Evolutionary conservation across 2,888 invertebrate genomes (phyloP).

Genomic region (Bhutanitis thaidina): DNA sequence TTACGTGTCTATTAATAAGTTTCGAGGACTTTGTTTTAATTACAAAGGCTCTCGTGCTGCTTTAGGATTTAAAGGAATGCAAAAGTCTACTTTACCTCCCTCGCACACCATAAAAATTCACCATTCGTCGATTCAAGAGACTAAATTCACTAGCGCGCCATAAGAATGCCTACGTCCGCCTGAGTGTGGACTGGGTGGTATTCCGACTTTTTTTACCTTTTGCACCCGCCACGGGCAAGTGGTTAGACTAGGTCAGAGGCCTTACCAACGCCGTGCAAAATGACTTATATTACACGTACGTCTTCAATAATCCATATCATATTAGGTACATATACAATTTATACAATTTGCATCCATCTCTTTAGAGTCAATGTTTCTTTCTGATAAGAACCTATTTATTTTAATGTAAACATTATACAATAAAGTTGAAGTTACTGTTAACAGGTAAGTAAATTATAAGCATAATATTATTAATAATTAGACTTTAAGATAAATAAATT

Average conservation of each 20-base stretch:
- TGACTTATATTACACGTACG: neutral
- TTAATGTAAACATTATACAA: no score
- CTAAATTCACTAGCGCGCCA: neutral
- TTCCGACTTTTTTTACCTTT: constrained; percentile 3
- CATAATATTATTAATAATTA: no score
- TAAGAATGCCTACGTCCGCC: constrained; percentile 4
- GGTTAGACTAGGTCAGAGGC: constrained; percentile 11
- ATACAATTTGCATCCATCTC: no score
- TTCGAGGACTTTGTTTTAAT: neutral
- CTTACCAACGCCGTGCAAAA: neutral
- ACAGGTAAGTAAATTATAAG: no score
- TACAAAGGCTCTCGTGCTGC: neutral
- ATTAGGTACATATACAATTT: no score
- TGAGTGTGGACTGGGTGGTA: constrained; percentile 5
- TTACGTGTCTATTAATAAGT: neutral
- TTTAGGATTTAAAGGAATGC: neutral
- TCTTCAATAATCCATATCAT: neutral
- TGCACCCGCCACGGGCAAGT: constrained; percentile 4
- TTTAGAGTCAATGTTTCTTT: no score
- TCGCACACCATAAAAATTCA: neutral
- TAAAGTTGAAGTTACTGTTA: no score
- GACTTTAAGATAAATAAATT: no score
- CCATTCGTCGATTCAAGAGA: neutral
- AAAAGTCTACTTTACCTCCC: neutral
- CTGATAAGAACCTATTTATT: no score